Percentiles rank a stretch among this genome's conserved stretches.
Conservation (phyloP, 2,888 invertebrate genomes). For the Autographa pulchrina region DNA sequence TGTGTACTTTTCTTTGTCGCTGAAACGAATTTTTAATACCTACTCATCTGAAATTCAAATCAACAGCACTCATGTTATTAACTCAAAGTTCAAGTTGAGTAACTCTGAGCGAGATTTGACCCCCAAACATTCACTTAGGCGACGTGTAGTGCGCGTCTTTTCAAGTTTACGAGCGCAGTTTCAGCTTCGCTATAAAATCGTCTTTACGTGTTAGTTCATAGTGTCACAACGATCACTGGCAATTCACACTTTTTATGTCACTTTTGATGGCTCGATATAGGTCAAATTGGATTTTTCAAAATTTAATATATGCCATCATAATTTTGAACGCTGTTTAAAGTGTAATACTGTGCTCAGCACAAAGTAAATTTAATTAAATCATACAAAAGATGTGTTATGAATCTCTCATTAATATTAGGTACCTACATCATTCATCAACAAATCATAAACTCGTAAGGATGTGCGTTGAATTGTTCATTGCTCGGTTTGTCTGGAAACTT, state of each 20-base stretch:
- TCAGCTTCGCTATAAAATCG: constrained; percentile 72
- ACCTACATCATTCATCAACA: constrained; percentile 53
- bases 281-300: constrained; percentile 16
- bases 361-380: constrained; percentile 9
- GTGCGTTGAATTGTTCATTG: constrained; percentile 65
- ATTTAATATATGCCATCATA: background rate
- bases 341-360: too few species aligned
- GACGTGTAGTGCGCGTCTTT: constrained; percentile 68
- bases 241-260: constrained; percentile 70
- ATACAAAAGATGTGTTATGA: constrained; percentile 3
- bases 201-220: constrained; percentile 74
- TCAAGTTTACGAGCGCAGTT: constrained; percentile 75
- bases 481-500: constrained; percentile 72
- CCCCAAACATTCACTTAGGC: constrained; percentile 62
- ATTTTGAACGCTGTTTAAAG: constrained; percentile 1
- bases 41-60: constrained; percentile 54
- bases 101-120: constrained; percentile 53
- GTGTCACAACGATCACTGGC: constrained; percentile 69
- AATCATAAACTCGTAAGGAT: constrained; percentile 59
- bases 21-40: constrained; percentile 51
- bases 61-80: constrained; percentile 47
- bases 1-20: constrained; percentile 53
- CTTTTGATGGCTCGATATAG: constrained; percentile 50
- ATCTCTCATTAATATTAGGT: constrained; percentile 45
- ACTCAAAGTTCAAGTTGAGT: constrained; percentile 44